Percentiles rank a stretch among this genome's conserved stretches.
Evolutionary conservation across 1,140 invertebrate genomes (phyloP).

Genomic region (Neotoxoptera formosana): DNA sequence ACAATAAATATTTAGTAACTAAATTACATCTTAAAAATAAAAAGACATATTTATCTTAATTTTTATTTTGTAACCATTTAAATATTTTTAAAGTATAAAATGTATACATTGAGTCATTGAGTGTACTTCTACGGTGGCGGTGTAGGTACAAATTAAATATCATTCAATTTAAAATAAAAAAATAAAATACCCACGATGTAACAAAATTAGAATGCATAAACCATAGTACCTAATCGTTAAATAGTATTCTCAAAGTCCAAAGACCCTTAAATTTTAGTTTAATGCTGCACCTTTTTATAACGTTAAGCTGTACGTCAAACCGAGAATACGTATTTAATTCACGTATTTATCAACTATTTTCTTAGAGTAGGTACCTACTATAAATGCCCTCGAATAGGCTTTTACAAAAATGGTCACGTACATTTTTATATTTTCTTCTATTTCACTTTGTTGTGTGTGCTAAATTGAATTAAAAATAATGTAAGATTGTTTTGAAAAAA

Average conservation of each 20-base stretch:
- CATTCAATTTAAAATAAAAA: background rate
- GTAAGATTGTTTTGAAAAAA: background rate
- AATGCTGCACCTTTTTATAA: background rate
- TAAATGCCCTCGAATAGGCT: background rate
- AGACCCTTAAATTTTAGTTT: background rate
- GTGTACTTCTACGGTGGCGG: background rate
- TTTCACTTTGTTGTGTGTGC: background rate
- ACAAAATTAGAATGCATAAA: background rate
- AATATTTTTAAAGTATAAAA: background rate
- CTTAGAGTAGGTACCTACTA: background rate
- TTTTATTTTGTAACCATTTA: background rate
- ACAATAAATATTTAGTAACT: background rate
- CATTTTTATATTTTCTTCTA: background rate
- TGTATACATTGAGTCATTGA: background rate
- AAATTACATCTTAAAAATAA: background rate
- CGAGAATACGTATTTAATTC: background rate
- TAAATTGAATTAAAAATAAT: background rate
- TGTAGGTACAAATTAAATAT: background rate
- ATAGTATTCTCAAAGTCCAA: background rate
- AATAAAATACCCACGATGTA: background rate
- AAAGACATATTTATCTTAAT: background rate
- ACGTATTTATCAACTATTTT: conserved; percentile 14
- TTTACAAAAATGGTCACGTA: conserved; percentile 25
- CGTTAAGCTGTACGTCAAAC: background rate
- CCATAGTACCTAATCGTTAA: background rate